These are phyloP conservation scores for Leucopsar rothschildi DNA, from an alignment of 2,113 vertebrate genomes.

Conservation along the genomic window DNA sequence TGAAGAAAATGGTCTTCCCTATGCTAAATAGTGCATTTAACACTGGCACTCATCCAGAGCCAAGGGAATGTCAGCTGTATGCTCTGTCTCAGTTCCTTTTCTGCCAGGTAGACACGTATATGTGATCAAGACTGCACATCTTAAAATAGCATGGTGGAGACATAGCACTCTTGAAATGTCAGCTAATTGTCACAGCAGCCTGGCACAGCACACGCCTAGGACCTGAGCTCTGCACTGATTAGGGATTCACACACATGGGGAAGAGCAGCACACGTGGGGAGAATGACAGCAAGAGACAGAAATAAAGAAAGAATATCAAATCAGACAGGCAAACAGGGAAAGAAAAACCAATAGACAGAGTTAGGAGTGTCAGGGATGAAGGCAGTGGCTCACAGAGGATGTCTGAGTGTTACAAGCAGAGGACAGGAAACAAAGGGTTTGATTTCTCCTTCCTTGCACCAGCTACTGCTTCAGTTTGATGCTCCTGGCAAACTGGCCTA, in stretches of 20 bases:
- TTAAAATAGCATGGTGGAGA: not conserved
- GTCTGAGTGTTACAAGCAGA: not conserved
- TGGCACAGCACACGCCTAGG: not conserved
- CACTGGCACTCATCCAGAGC: not conserved
- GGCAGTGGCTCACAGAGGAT: not conserved
- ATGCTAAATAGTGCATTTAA: not conserved
- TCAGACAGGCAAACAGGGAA: not conserved
- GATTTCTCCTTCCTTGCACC: not conserved
- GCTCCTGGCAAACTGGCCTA: not conserved
- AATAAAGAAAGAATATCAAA: not conserved
- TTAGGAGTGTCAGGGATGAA: not conserved
- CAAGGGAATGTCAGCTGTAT: not conserved
- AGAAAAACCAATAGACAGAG: not conserved
- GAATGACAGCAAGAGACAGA: not conserved
- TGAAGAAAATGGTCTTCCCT: not conserved
- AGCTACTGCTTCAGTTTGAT: not conserved
- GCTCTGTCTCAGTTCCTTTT: not conserved
- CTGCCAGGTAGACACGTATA: not conserved
- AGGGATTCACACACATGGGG: not conserved
- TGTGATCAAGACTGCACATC: not conserved
- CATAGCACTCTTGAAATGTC: not conserved
- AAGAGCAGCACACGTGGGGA: not conserved
- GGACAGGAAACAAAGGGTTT: not conserved
- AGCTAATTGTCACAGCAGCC: not conserved
- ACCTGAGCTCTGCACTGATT: not conserved